Conservation (phyloP, 2,797 vertebrate genomes). For the Sylvia borin region DNA sequence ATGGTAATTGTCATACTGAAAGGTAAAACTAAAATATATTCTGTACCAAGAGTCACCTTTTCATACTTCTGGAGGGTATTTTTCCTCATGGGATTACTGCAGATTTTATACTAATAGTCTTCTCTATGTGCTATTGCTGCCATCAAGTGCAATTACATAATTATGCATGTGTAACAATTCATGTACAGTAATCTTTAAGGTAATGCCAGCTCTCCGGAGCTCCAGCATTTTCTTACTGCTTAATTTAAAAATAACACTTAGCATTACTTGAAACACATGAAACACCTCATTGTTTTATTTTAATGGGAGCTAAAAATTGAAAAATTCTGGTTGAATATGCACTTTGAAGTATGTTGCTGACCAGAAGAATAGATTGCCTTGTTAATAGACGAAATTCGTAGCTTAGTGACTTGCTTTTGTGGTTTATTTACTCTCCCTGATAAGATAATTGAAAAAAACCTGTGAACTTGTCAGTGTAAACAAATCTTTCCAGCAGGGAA, state of each 20-base stretch:
- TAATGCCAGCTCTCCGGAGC: slow-evolving; percentile 7
- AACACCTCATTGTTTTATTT: not conserved
- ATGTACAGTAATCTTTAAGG: slow-evolving; percentile 35
- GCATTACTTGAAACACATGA: not conserved
- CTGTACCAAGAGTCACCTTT: slow-evolving; percentile 25
- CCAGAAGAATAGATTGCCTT: not conserved
- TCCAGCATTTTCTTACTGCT: not conserved
- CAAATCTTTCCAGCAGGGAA: not conserved
- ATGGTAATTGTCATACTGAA: slow-evolving; percentile 53
- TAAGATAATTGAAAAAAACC: not conserved
- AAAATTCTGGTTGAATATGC: not conserved
- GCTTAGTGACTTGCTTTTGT: not conserved
- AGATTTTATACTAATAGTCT: slow-evolving; percentile 45
- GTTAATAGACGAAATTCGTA: not conserved
- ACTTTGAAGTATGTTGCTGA: not conserved
- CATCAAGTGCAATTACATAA: slow-evolving; percentile 73
- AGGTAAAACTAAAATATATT: slow-evolving; percentile 57
- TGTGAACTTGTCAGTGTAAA: not conserved
- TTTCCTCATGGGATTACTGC: not conserved
- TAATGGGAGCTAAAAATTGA: not conserved
- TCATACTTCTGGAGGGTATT: slow-evolving; percentile 10
- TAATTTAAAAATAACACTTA: slow-evolving; percentile 18
- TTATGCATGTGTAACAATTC: slow-evolving; percentile 50
- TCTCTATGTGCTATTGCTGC: slow-evolving; percentile 65
- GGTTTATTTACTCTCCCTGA: not conserved